A percentile compares a stretch with the other conserved stretches of the same genome.
Evolutionary conservation across 2,888 invertebrate species (phyloP).

Genomic region (Congeria kusceri): DNA sequence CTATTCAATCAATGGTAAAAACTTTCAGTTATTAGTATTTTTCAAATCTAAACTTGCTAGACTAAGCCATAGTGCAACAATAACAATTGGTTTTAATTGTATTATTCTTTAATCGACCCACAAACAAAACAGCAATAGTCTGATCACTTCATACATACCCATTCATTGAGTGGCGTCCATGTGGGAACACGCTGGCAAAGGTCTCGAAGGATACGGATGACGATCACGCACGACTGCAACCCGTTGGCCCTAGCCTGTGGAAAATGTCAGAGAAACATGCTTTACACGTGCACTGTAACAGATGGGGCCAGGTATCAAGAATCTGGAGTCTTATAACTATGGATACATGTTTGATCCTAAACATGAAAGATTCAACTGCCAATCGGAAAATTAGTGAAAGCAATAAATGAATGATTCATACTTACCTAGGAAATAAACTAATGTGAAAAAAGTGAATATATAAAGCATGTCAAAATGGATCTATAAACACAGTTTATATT

Average conservation of each 20-base stretch:
- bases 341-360: conserved; percentile 27
- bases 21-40: no score
- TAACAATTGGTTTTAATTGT: no score
- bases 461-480: no score
- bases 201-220: conserved; percentile 97
- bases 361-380: conserved; percentile 41
- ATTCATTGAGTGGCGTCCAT: conserved; percentile 96
- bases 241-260: conserved; percentile 97
- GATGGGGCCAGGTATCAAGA: conserved; percentile 27
- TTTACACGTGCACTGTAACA: neutral
- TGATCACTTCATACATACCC: conserved; percentile 91
- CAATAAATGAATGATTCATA: no score
- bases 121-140: no score
- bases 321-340: conserved; percentile 47
- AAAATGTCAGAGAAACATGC: conserved; percentile 12
- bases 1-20: no score
- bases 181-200: conserved; percentile 97
- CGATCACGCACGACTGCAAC: conserved; percentile 97
- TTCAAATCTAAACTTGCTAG: no score
- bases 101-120: no score
- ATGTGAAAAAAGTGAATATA: no score
- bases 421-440: no score
- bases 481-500: no score
- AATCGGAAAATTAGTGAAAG: neutral
- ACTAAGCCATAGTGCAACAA: no score